phyloP scores from a whole-genome alignment of 2,888 invertebrate genomes.

The Apotomis betuletana region DNA sequence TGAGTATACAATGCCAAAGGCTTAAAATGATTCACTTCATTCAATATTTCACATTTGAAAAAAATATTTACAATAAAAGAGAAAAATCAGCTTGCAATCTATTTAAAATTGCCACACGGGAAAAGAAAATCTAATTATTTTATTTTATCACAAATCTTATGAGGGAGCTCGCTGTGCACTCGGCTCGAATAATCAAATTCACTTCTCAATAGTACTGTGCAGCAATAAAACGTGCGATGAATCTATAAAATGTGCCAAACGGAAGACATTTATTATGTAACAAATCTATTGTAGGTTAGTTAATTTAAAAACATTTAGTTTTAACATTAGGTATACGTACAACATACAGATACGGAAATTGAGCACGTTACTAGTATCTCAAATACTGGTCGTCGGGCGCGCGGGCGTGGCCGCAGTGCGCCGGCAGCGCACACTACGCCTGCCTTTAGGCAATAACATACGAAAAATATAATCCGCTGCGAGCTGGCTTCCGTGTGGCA shows the following conservation, averaged over 20 bases:
- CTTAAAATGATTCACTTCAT: constrained; percentile 82
- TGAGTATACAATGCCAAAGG: constrained; percentile 84
- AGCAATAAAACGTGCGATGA: constrained; percentile 77
- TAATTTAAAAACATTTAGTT: constrained; percentile 71
- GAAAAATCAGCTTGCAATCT: constrained; percentile 77
- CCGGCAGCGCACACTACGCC: constrained; percentile 38
- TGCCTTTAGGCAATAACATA: constrained; percentile 38
- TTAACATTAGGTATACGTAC: constrained; percentile 73
- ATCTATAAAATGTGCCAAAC: constrained; percentile 80
- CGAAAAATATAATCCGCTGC: constrained; percentile 38
- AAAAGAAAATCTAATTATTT: constrained; percentile 64
- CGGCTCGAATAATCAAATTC: constrained; percentile 57
- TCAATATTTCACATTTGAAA: constrained; percentile 78
- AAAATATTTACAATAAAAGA: constrained; percentile 80
- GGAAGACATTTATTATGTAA: constrained; percentile 90
- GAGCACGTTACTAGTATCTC: constrained; percentile 77
- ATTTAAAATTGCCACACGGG: constrained; percentile 70
- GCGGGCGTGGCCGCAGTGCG: constrained; percentile 28
- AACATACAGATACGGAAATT: constrained; percentile 80
- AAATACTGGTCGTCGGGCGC: constrained; percentile 64
- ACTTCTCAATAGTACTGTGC: constrained; percentile 59
- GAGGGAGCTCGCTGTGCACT: constrained; percentile 79
- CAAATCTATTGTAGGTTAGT: constrained; percentile 91
- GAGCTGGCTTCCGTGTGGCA: constrained; percentile 23
- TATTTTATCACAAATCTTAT: constrained; percentile 79